Evolutionary conservation across 2,888 invertebrate species (phyloP).

Genomic region (Synanthedon formicaeformis): DNA sequence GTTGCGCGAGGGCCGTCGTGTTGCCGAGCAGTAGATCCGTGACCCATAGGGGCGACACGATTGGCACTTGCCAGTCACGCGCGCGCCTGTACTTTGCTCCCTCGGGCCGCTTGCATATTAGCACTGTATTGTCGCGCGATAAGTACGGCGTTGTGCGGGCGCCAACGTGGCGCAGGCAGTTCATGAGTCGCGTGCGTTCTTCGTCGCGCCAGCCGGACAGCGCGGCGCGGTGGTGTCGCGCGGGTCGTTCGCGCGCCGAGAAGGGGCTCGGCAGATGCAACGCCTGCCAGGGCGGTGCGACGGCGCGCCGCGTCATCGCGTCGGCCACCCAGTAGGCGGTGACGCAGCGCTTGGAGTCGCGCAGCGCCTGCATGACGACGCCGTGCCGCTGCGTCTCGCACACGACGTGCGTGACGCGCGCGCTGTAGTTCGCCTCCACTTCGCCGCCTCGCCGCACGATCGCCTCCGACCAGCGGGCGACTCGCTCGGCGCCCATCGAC

Average conservation of each 20-base stretch:
- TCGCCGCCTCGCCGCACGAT: slow-evolving; percentile 89
- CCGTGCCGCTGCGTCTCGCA: slow-evolving; percentile 93
- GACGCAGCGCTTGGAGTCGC: slow-evolving; percentile 79
- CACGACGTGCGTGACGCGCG: slow-evolving; percentile 90
- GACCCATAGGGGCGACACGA: slow-evolving; percentile 94
- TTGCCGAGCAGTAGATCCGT: slow-evolving; percentile 93
- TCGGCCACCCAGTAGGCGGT: slow-evolving; percentile 94
- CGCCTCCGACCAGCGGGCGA: slow-evolving; percentile 75
- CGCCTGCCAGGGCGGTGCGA: slow-evolving; percentile 93
- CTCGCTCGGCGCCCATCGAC: slow-evolving; percentile 72
- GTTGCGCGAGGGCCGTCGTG: slow-evolving; percentile 79
- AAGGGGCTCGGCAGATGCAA: slow-evolving; percentile 88
- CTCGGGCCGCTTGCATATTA: slow-evolving; percentile 84
- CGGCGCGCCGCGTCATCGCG: slow-evolving; percentile 85
- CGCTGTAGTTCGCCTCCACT: slow-evolving; percentile 85
- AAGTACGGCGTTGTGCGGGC: slow-evolving; percentile 83
- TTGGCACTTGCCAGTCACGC: slow-evolving; percentile 90
- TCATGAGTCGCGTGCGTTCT: slow-evolving; percentile 83
- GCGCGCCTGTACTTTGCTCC: slow-evolving; percentile 91
- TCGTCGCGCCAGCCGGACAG: slow-evolving; percentile 91
- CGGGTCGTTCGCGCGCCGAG: slow-evolving; percentile 77
- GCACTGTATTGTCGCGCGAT: slow-evolving; percentile 81
- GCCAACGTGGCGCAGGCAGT: slow-evolving; percentile 87
- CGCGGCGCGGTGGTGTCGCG: slow-evolving; percentile 82
- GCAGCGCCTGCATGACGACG: slow-evolving; percentile 85